These are phyloP conservation scores for Listronotus oregonensis DNA, from an alignment of 1,140 invertebrate species.

Conservation along the genomic window DNA sequence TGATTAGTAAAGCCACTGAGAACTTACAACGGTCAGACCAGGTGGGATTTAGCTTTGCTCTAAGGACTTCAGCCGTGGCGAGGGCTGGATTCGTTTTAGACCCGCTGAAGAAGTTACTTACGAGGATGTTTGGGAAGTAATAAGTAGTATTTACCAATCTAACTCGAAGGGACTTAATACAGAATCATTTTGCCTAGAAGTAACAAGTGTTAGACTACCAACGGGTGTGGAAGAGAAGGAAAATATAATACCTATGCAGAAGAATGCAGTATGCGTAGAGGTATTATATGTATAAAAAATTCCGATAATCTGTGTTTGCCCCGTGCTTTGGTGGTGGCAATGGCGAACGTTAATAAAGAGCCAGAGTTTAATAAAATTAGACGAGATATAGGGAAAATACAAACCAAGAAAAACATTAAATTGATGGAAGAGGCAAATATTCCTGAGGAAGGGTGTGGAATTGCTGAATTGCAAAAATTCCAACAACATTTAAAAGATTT, in stretches of 20 bases:
- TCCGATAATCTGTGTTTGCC: conserved; percentile 8
- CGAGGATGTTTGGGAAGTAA: conserved; percentile 10
- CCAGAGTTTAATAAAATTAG: conserved; percentile 4
- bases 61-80: conserved; percentile 7
- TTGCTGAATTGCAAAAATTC: conserved; percentile 12
- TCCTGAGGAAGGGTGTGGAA: conserved; percentile 12
- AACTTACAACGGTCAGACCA: neutral
- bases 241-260: neutral
- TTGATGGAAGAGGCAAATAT: neutral
- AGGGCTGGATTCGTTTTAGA: conserved; percentile 3
- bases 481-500: conserved; percentile 13
- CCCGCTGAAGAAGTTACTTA: neutral
- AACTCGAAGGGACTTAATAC: neutral
- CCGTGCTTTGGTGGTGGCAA: conserved; percentile 9
- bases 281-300: neutral
- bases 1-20: neutral
- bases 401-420: neutral
- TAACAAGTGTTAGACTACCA: neutral
- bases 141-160: conserved; percentile 7
- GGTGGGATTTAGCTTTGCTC: conserved; percentile 6
- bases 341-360: conserved; percentile 3
- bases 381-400: conserved; percentile 4
- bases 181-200: neutral
- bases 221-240: neutral
- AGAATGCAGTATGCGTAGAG: neutral